Percentiles rank a stretch among this genome's conserved stretches.
phyloP scores from a whole-genome alignment of 35 echinoderm and acorn worm genomes.

The Eucidaris tribuloides region DNA sequence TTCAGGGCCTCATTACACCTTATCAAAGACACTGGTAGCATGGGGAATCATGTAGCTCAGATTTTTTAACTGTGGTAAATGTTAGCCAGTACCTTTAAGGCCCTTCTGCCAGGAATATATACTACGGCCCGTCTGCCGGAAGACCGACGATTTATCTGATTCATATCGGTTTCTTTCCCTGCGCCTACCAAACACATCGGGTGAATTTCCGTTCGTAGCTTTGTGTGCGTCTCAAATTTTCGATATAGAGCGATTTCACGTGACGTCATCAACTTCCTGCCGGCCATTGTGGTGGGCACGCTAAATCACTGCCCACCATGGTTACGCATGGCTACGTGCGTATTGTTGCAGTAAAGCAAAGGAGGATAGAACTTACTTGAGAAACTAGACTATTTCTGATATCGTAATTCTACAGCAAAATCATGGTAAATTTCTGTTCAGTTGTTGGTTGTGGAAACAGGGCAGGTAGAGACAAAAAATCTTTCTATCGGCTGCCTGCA shows the following conservation, averaged over 20 bases:
- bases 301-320: not conserved
- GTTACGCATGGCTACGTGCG: not conserved
- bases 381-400: not conserved
- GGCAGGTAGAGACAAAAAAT: slow-evolving; percentile 14
- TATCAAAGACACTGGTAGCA: too few relatives aligned
- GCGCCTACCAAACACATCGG: too few relatives aligned
- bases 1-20: too few relatives aligned
- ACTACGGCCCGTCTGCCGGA: too few relatives aligned
- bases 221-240: too few relatives aligned
- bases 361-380: not conserved
- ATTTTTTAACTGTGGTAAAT: too few relatives aligned
- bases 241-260: not conserved
- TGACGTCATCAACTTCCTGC: not conserved
- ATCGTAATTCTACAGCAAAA: not conserved
- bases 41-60: too few relatives aligned
- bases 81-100: too few relatives aligned
- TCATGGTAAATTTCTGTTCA: slow-evolving; percentile 13
- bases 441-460: slow-evolving; percentile 23
- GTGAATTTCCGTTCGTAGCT: too few relatives aligned
- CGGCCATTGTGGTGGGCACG: slow-evolving; percentile 9
- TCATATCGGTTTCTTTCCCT: too few relatives aligned
- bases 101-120: too few relatives aligned
- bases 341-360: not conserved
- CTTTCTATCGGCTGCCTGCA: slow-evolving; percentile 10
- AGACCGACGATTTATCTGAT: too few relatives aligned